phyloP scores from a whole-genome alignment of 35 echinoderm and acorn worm genomes.

The Patiria miniata region DNA sequence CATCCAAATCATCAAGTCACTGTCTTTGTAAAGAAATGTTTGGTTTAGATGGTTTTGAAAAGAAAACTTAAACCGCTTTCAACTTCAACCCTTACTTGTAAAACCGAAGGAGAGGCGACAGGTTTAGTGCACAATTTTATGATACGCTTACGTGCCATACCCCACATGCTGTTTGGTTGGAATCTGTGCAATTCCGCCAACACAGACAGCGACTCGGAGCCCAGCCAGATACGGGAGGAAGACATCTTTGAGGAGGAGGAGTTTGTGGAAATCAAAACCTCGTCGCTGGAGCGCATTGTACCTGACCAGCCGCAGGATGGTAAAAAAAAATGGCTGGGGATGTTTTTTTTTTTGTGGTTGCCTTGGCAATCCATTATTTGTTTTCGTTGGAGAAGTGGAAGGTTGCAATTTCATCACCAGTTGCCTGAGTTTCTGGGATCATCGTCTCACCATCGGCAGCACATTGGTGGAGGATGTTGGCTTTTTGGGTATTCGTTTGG shows the following conservation, averaged over 20 bases:
- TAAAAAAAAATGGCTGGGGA: neutral
- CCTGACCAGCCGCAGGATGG: neutral
- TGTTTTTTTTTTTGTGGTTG: no score
- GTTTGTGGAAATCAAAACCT: neutral
- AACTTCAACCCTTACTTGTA: neutral
- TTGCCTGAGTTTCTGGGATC: no score
- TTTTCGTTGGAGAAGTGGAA: no score
- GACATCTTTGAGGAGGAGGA: neutral
- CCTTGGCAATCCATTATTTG: no score
- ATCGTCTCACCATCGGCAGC: no score
- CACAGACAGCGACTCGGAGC: neutral
- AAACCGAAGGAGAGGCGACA: neutral
- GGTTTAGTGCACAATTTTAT: constrained; percentile 15
- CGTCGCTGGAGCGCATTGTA: neutral
- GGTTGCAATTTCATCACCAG: no score
- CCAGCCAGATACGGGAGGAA: neutral
- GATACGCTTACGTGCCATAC: constrained; percentile 7
- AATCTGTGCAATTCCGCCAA: neutral
- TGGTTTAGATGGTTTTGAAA: neutral
- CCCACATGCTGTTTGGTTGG: neutral
- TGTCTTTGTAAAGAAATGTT: no score
- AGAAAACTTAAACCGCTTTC: neutral
- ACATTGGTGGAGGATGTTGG: no score
- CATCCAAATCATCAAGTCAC: no score
- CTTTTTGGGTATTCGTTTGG: no score